phyloP scores from a whole-genome alignment of 2,888 invertebrate genomes.

The Rambutsinella grinnellia region DNA sequence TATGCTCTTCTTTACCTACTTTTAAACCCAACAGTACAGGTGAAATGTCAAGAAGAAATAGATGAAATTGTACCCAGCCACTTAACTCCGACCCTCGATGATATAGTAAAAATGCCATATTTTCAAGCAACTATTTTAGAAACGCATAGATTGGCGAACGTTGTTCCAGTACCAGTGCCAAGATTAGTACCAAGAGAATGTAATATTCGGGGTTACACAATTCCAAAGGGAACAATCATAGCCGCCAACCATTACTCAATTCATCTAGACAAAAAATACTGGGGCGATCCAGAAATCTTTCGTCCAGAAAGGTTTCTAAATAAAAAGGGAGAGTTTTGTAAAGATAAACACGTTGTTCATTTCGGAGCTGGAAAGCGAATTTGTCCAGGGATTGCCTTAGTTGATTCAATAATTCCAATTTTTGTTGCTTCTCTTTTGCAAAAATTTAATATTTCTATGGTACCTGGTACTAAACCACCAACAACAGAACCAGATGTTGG shows the following conservation, averaged over 20 bases:
- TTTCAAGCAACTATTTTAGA: slow-evolving; percentile 46
- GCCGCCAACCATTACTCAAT: slow-evolving; percentile 42
- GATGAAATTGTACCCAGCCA: slow-evolving; percentile 27
- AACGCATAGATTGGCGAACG: slow-evolving; percentile 42
- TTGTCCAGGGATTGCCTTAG: slow-evolving; percentile 47
- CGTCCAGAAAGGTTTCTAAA: slow-evolving; percentile 59
- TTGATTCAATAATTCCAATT: slow-evolving; percentile 40
- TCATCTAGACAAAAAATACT: slow-evolving; percentile 47
- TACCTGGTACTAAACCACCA: slow-evolving; percentile 35
- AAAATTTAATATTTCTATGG: slow-evolving; percentile 37
- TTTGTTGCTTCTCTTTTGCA: slow-evolving; percentile 34
- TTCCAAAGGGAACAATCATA: slow-evolving; percentile 51
- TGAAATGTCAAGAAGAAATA: slow-evolving; percentile 45
- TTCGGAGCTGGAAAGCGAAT: slow-evolving; percentile 57
- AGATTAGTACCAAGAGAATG: slow-evolving; percentile 32
- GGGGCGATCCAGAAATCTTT: slow-evolving; percentile 58
- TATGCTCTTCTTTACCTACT: slow-evolving; percentile 42
- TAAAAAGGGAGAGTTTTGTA: slow-evolving; percentile 45
- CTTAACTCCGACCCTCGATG: slow-evolving; percentile 42
- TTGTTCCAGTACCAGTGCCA: slow-evolving; percentile 49
- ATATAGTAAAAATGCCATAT: slow-evolving; percentile 49
- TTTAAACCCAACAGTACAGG: slow-evolving; percentile 45
- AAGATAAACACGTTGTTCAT: slow-evolving; percentile 39
- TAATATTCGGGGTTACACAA: slow-evolving; percentile 31
- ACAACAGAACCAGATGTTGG: slow-evolving; percentile 50